Evolutionary conservation across 1,140 invertebrate species (phyloP).

Genomic region (Maniola jurtina): DNA sequence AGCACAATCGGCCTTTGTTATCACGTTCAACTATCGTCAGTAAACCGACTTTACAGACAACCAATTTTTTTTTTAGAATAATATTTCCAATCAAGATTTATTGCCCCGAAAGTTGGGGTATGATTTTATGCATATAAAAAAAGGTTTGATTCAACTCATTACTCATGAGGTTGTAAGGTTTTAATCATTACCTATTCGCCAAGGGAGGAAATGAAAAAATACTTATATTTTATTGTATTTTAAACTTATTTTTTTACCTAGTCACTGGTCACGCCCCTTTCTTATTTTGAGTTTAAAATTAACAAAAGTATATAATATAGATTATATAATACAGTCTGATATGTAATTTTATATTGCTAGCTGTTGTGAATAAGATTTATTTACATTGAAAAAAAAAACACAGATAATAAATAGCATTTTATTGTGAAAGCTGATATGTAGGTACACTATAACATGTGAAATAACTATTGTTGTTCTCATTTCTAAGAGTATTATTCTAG

Average conservation of each 20-base stretch:
- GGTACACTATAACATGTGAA: constrained; percentile 76
- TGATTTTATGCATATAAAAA: too few relatives aligned
- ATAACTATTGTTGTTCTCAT: constrained; percentile 79
- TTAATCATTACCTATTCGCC: too few relatives aligned
- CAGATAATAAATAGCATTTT: constrained; percentile 77
- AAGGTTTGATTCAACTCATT: too few relatives aligned
- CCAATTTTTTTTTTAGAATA: too few relatives aligned
- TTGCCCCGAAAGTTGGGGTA: too few relatives aligned
- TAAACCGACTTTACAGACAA: too few relatives aligned
- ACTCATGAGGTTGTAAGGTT: too few relatives aligned
- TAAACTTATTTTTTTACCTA: constrained; percentile 3
- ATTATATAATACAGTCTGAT: constrained; percentile 60
- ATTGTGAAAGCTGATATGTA: constrained; percentile 74
- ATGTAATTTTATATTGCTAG: constrained; percentile 77
- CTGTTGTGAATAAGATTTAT: constrained; percentile 78
- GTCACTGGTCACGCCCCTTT: constrained; percentile 42
- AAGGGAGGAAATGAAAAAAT: neutral
- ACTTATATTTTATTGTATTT: neutral
- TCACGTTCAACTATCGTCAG: too few relatives aligned
- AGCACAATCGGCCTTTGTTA: too few relatives aligned
- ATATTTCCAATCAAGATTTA: too few relatives aligned
- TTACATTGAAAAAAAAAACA: constrained; percentile 62
- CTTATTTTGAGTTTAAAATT: constrained; percentile 36
- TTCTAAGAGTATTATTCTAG: constrained; percentile 81
- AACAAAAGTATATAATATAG: constrained; percentile 36